These are phyloP conservation scores for Rosalia funebris DNA, from an alignment of 2,888 invertebrate genomes.

Conservation along the genomic window DNA sequence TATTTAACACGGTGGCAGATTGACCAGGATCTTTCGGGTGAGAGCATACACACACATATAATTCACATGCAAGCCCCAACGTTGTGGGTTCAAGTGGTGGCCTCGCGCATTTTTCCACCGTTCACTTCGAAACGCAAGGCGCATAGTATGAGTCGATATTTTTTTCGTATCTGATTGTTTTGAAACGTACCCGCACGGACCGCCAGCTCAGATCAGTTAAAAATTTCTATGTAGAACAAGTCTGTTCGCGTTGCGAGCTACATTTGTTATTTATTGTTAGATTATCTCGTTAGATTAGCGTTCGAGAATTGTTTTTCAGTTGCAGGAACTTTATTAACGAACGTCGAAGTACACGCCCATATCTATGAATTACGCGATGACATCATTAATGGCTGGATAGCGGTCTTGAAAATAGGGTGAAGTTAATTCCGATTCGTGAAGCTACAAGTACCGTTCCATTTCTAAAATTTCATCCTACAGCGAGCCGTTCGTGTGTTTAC, in stretches of 20 bases:
- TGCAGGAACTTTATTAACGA: conserved; percentile 27
- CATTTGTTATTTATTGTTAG: conserved; percentile 29
- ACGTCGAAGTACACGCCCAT: conserved; percentile 26
- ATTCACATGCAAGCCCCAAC: conserved; percentile 9
- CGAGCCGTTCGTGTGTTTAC: too few species aligned
- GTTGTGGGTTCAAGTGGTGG: conserved; percentile 37
- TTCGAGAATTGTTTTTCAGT: conserved; percentile 23
- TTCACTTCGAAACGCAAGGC: conserved; percentile 33
- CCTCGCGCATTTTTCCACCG: conserved; percentile 40
- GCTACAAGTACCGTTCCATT: too few species aligned
- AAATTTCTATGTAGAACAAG: conserved; percentile 24
- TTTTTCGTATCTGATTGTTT: conserved; percentile 30
- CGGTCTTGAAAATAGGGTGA: too few species aligned
- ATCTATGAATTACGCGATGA: conserved; percentile 25
- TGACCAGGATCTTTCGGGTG: conserved; percentile 28
- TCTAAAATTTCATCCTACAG: too few species aligned
- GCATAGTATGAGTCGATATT: conserved; percentile 20
- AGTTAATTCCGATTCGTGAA: too few species aligned
- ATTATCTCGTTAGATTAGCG: conserved; percentile 27
- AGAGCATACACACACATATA: conserved; percentile 2
- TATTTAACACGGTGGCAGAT: too few species aligned
- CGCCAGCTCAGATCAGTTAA: conserved; percentile 31
- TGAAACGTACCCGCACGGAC: conserved; percentile 16
- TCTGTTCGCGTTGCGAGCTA: conserved; percentile 23
- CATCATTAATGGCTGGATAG: conserved; percentile 23